phyloP scores from a whole-genome alignment of 2,888 invertebrate genomes.

The Cantharis rustica region DNA sequence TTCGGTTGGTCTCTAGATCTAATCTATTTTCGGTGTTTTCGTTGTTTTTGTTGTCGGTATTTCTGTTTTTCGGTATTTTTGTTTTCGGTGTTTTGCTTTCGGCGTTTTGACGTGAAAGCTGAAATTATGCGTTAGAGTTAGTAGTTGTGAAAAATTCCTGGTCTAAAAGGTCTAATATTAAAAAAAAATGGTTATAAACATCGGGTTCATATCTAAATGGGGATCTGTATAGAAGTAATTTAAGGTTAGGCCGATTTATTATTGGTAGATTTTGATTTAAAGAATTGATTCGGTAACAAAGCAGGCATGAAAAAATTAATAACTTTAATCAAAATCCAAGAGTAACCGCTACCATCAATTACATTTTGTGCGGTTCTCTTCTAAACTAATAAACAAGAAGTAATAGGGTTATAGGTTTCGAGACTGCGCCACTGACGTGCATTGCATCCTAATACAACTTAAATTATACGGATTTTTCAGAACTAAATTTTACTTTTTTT shows the following conservation, averaged over 20 bases:
- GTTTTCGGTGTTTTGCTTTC: too few species aligned
- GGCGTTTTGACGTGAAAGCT: too few species aligned
- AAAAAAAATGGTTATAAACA: too few species aligned
- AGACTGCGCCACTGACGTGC: conserved; percentile 29
- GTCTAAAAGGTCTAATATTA: too few species aligned
- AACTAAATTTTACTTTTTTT: neutral
- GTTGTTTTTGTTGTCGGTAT: too few species aligned
- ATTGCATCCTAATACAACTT: conserved; percentile 17
- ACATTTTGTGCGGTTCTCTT: conserved; percentile 32
- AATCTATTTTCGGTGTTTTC: too few species aligned
- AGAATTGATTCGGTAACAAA: neutral
- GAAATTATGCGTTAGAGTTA: too few species aligned
- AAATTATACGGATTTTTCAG: neutral
- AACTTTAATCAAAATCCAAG: neutral
- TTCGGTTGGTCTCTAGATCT: too few species aligned
- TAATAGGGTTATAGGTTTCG: conserved; percentile 31
- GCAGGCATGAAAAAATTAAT: neutral
- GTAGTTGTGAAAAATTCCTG: too few species aligned
- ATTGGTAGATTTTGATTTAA: neutral
- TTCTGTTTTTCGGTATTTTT: too few species aligned
- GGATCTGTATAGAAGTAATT: too few species aligned
- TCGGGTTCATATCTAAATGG: too few species aligned
- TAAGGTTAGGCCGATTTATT: neutral
- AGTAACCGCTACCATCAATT: conserved; percentile 14
- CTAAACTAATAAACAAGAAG: conserved; percentile 34